A percentile compares a stretch with the other conserved stretches of the same genome.
Evolutionary conservation across 2,113 vertebrate species (phyloP).

Genomic region (Paralichthys olivaceus): DNA sequence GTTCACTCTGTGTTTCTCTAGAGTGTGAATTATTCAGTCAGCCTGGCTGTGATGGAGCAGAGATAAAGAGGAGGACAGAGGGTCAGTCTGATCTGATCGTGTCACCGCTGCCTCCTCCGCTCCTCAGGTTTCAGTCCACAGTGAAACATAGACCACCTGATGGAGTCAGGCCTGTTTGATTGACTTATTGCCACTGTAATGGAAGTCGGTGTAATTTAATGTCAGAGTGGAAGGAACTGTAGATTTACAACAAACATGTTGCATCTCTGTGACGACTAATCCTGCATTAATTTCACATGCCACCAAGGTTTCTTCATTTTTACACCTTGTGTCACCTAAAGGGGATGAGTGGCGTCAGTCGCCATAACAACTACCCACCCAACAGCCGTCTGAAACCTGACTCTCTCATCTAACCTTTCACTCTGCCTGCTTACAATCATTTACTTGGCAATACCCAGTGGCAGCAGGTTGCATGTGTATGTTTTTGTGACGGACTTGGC

Average conservation of each 20-base stretch:
- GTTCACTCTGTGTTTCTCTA: constrained; percentile 11
- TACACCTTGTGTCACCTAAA: constrained; percentile 24
- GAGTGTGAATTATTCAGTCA: constrained; percentile 64
- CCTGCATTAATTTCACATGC: background rate
- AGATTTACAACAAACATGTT: background rate
- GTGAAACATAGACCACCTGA: background rate
- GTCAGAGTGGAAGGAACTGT: background rate
- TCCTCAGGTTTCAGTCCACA: constrained; percentile 29
- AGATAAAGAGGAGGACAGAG: constrained; percentile 48
- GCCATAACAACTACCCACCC: constrained; percentile 46
- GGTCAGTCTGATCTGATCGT: background rate
- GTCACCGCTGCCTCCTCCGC: background rate
- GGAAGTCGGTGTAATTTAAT: background rate
- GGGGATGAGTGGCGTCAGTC: constrained; percentile 31
- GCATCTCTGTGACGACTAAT: background rate
- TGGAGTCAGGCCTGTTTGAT: background rate
- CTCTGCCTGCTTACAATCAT: constrained; percentile 28
- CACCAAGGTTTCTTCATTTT: constrained; percentile 1
- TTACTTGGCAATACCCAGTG: constrained; percentile 26
- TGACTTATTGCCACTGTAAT: background rate
- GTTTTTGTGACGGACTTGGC: constrained; percentile 2
- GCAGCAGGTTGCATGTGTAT: constrained; percentile 8
- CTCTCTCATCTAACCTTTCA: constrained; percentile 60
- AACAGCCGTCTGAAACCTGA: constrained; percentile 55
- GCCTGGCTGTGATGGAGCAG: constrained; percentile 42